Conservation (phyloP, 2,888 invertebrate species). For the Thelaira solivaga region DNA sequence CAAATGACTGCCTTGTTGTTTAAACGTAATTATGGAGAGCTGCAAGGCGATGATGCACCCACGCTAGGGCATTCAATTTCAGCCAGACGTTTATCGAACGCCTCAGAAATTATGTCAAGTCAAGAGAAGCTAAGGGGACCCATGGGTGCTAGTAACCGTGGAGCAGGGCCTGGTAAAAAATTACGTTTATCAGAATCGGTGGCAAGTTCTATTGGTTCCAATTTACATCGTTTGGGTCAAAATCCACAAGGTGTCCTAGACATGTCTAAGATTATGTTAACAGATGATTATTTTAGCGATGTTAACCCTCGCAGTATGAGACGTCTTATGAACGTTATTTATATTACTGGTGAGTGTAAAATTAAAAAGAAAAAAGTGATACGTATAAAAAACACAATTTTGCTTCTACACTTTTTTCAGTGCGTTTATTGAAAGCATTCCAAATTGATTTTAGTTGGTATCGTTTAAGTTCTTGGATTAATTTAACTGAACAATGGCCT, state of each 20-base stretch:
- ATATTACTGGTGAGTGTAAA: slow-evolving; percentile 86
- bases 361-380: not conserved
- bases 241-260: slow-evolving; percentile 80
- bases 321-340: slow-evolving; percentile 96
- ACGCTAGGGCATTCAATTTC: slow-evolving; percentile 80
- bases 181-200: slow-evolving; percentile 91
- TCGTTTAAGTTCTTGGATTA: slow-evolving; percentile 97
- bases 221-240: slow-evolving; percentile 86
- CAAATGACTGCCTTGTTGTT: slow-evolving; percentile 84
- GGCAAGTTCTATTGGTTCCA: slow-evolving; percentile 93
- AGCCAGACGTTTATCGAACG: slow-evolving; percentile 86
- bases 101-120: slow-evolving; percentile 88
- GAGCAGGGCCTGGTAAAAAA: slow-evolving; percentile 79
- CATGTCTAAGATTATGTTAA: slow-evolving; percentile 88
- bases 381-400: not conserved
- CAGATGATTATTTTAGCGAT: slow-evolving; percentile 99
- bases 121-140: slow-evolving; percentile 83
- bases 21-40: slow-evolving; percentile 74
- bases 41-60: slow-evolving; percentile 73
- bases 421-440: slow-evolving; percentile 96
- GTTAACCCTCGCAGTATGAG: slow-evolving; percentile 98
- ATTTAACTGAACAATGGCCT: slow-evolving; percentile 99
- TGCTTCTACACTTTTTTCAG: slow-evolving; percentile 77
- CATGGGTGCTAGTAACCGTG: slow-evolving; percentile 74
- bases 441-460: slow-evolving; percentile 99